Conservation (phyloP, 2,113 vertebrate genomes). For the Clarias gariepinus region DNA sequence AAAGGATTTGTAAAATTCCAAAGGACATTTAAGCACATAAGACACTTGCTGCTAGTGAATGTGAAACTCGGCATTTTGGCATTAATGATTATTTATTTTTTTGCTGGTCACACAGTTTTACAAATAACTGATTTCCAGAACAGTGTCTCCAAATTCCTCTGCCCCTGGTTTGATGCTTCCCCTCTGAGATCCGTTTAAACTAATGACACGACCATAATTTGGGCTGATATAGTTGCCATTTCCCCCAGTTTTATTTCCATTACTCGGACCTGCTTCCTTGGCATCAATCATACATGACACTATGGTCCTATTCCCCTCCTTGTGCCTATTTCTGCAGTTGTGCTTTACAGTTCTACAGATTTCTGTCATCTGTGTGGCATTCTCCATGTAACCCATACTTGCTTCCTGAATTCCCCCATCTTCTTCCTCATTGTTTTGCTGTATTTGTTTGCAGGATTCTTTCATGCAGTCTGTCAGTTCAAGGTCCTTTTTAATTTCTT, state of each 20-base stretch:
- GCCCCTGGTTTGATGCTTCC: constrained; percentile 35
- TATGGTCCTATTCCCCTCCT: constrained; percentile 53
- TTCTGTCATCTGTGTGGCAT: constrained; percentile 52
- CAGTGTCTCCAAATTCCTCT: constrained; percentile 60
- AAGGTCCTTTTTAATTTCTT: constrained; percentile 61
- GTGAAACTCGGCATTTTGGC: background rate
- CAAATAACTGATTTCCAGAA: constrained; percentile 79
- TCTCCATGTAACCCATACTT: constrained; percentile 29
- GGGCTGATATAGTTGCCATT: constrained; percentile 11
- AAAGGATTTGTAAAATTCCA: background rate
- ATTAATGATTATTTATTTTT: background rate
- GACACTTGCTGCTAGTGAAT: background rate
- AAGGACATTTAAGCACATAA: background rate
- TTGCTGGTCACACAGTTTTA: constrained; percentile 56
- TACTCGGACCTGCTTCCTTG: constrained; percentile 41
- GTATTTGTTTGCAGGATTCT: constrained; percentile 4
- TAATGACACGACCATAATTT: constrained; percentile 27
- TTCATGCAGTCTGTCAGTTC: constrained; percentile 42
- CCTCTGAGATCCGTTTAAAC: constrained; percentile 31
- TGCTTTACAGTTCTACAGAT: constrained; percentile 71
- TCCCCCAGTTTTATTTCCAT: constrained; percentile 39
- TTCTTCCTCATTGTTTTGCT: constrained; percentile 15
- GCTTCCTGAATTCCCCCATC: constrained; percentile 54
- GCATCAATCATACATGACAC: constrained; percentile 32
- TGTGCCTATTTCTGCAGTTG: constrained; percentile 56